These are phyloP conservation scores for Crotalus viridis DNA, from an alignment of 2,113 vertebrate genomes.

Conservation along the genomic window DNA sequence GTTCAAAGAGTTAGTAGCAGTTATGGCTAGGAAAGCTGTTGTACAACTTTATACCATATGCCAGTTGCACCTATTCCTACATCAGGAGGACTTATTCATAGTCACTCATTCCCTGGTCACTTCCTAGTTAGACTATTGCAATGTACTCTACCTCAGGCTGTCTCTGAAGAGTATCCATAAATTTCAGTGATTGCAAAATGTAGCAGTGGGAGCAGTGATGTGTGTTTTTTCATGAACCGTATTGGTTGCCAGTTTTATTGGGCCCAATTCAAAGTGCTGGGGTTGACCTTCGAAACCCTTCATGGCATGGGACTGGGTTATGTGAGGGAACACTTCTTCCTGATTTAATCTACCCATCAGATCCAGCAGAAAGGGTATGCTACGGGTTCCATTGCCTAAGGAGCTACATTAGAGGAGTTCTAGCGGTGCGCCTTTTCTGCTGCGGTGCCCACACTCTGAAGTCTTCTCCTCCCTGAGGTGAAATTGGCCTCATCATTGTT, in stretches of 20 bases:
- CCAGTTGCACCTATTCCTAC: neutral
- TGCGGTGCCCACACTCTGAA: neutral
- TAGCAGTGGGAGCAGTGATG: neutral
- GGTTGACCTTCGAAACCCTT: neutral
- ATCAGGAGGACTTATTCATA: neutral
- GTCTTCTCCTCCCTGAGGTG: neutral
- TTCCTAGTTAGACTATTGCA: neutral
- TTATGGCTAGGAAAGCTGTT: neutral
- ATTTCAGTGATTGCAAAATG: neutral
- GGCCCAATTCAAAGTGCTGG: neutral
- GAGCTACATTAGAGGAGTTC: neutral
- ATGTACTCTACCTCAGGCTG: neutral
- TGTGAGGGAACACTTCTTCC: neutral
- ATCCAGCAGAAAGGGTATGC: neutral
- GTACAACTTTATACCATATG: neutral
- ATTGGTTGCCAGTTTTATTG: neutral
- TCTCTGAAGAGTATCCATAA: neutral
- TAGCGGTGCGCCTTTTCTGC: neutral
- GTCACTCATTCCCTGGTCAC: neutral
- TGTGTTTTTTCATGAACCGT: neutral
- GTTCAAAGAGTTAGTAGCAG: neutral
- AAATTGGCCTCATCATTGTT: neutral
- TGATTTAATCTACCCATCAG: neutral
- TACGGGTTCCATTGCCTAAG: neutral
- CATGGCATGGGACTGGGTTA: neutral